Percentiles rank a stretch among this genome's conserved stretches.
phyloP scores from a whole-genome alignment of 2,888 invertebrate genomes.

The Osmoderma eremita region DNA sequence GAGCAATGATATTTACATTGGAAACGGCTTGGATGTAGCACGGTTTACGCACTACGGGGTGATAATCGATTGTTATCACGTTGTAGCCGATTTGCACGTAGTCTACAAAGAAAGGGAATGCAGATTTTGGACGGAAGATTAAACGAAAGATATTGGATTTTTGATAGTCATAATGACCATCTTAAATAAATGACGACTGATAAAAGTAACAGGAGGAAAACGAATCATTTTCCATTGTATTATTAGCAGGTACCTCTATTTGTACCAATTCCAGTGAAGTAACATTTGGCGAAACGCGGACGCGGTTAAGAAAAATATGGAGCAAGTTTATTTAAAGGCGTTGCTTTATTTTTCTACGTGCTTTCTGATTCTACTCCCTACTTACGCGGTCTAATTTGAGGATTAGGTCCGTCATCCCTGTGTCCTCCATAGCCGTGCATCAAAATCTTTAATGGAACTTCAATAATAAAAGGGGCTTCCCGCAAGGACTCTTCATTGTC shows the following conservation, averaged over 20 bases:
- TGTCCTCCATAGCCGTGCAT: slow-evolving; percentile 30
- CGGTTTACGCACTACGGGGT: slow-evolving; percentile 9
- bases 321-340: too few species aligned
- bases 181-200: too few species aligned
- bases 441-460: slow-evolving; percentile 18
- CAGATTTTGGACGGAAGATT: too few species aligned
- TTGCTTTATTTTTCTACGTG: background rate
- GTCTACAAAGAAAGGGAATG: background rate
- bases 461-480: slow-evolving; percentile 7
- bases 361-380: background rate
- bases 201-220: too few species aligned
- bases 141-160: too few species aligned
- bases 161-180: too few species aligned
- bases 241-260: too few species aligned
- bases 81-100: slow-evolving; percentile 22
- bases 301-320: too few species aligned
- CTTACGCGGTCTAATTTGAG: slow-evolving; percentile 18
- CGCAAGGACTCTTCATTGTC: background rate
- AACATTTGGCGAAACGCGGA: too few species aligned
- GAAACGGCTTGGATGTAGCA: slow-evolving; percentile 21
- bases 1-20: slow-evolving; percentile 1
- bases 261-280: too few species aligned
- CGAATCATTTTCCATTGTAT: too few species aligned
- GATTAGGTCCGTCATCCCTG: slow-evolving; percentile 10
- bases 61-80: slow-evolving; percentile 21